Percentiles rank a stretch among this genome's conserved stretches.
Evolutionary conservation across 2,113 vertebrate species (phyloP).

Genomic region (Etheostoma cragini): DNA sequence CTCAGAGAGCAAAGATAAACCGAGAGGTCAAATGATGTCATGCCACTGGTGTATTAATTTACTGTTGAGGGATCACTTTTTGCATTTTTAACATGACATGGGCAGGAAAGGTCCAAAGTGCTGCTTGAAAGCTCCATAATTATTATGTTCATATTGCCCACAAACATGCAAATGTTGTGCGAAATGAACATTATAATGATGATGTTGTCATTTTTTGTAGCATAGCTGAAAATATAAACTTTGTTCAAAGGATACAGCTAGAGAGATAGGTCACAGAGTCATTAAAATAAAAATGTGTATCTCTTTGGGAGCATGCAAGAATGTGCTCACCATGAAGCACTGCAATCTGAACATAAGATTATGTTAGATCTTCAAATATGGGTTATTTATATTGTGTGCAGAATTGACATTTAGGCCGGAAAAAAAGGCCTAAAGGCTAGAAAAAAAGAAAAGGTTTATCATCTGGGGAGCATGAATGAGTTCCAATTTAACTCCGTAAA

Average conservation of each 20-base stretch:
- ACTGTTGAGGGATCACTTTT: neutral
- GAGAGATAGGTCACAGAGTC: neutral
- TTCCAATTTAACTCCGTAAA: neutral
- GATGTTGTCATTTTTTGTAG: neutral
- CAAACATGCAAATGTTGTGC: neutral
- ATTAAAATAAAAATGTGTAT: neutral
- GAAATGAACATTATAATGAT: neutral
- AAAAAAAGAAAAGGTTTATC: neutral
- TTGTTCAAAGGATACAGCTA: too few relatives aligned
- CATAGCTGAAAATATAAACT: neutral
- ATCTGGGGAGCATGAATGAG: neutral
- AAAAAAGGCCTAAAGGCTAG: neutral
- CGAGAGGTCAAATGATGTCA: slow-evolving; percentile 25
- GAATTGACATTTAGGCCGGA: neutral
- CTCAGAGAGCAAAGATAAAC: slow-evolving; percentile 25
- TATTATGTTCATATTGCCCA: neutral
- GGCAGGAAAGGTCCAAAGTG: neutral
- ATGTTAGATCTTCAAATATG: neutral
- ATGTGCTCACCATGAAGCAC: neutral
- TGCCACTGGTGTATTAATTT: slow-evolving; percentile 9
- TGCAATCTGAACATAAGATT: neutral
- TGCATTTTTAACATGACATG: neutral
- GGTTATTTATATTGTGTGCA: neutral
- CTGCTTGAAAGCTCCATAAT: neutral
- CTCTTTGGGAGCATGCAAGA: neutral